Evolutionary conservation across 2,113 vertebrate genomes (phyloP), one percentile per base, ranked within the genome.

Genomic region (Ahaetulla prasina): DNA sequence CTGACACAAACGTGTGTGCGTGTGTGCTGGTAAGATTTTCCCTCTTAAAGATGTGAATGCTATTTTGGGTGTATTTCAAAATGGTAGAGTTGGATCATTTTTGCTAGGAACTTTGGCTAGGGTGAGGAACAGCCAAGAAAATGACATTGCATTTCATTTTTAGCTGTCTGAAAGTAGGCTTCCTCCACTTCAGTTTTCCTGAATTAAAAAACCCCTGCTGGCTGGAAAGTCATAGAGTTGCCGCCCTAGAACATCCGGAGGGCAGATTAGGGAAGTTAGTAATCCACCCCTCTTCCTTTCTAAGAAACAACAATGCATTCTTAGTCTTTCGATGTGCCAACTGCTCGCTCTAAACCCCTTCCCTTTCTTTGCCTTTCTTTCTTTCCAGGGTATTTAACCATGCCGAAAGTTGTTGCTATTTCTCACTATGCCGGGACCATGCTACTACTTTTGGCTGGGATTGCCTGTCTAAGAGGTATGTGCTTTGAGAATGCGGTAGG

Each of bases 391-490:
- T 99, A 98, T 96, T 96, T 99, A 96, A 98, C 98, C 94, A 97
- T 98, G 96, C 98, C 98, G 94, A 98, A 98, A 95, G 95, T 99
- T 95, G 97, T 98, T 87, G 98, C 98, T 0, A 96, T 98, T 89
- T 98, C 98, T 94, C 98, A 98, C 94, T 99, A 98, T 88, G 96
- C 98, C 18, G 98, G 98, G 93, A 98, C 98, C 0, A 94, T 98
- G 91, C 95, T 99, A 90, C 96, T 99, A 2, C 98, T 98, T 54
- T 97, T 99, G 93, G 97, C 98, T 1, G 98, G 98, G 12, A 98
- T 99, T 43, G 98, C 98, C 90, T 99, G 98, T 96, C 97, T 99
- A 55, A 96, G 98, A 98, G 98, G 98, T 99, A 96, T 97, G 23
- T 47, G 49, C 54, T 90, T 89, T 47, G 23, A 60, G 14, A 53